Percentiles rank a stretch among this genome's conserved stretches.
phyloP scores from a whole-genome alignment of 2,888 invertebrate species.

The Platycnemis pennipes region DNA sequence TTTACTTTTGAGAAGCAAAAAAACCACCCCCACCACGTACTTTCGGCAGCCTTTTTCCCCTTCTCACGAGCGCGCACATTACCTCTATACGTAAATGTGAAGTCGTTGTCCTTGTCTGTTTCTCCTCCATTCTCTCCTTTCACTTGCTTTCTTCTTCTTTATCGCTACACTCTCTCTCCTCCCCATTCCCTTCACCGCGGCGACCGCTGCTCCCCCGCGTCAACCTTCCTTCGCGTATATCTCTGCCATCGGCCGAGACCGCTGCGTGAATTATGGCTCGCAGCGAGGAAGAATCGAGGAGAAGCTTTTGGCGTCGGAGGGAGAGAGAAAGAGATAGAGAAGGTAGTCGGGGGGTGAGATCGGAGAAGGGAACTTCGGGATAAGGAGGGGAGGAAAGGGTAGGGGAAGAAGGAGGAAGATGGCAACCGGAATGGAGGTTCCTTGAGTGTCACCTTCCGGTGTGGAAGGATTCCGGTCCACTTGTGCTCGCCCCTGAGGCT shows the following conservation, averaged over 20 bases:
- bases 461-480: not conserved
- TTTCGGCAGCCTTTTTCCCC: not conserved
- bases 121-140: not conserved
- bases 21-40: not conserved
- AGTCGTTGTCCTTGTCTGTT: not conserved
- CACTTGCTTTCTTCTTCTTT: not conserved
- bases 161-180: not conserved
- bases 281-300: conserved; percentile 53
- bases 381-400: not conserved
- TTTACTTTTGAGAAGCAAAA: not conserved
- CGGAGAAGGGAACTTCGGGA: not conserved
- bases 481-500: not conserved
- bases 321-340: not conserved
- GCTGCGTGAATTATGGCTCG: conserved; percentile 59
- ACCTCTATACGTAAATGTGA: not conserved
- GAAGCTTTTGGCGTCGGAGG: not conserved
- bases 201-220: not conserved
- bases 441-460: conserved; percentile 43
- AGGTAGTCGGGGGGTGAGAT: not conserved
- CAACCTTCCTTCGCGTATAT: conserved; percentile 41
- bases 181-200: not conserved
- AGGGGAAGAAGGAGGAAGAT: not conserved
- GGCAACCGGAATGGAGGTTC: conserved; percentile 35
- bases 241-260: conserved; percentile 58
- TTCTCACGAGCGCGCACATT: not conserved